phyloP scores from a whole-genome alignment of 1,140 invertebrate species.

The Drosophila guanche region DNA sequence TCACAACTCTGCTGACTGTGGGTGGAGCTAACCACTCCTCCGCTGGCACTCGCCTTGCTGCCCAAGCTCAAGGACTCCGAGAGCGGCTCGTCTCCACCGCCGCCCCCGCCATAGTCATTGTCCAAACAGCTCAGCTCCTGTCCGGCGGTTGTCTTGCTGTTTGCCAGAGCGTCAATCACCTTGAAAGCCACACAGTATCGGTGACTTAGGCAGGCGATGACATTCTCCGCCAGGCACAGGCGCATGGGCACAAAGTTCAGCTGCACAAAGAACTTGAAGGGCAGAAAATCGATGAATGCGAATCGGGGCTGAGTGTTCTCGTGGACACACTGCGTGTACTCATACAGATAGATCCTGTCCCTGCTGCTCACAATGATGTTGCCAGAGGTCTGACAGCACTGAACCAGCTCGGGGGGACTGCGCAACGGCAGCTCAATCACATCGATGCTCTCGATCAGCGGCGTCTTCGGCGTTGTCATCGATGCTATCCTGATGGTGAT shows the following conservation, averaged over 20 bases:
- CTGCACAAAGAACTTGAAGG: conserved; percentile 81
- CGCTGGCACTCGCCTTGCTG: conserved; percentile 70
- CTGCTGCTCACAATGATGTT: conserved; percentile 80
- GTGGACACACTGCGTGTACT: conserved; percentile 78
- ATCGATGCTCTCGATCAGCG: conserved; percentile 76
- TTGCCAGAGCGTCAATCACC: conserved; percentile 69
- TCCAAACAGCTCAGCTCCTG: conserved; percentile 64
- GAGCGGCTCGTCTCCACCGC: conserved; percentile 62
- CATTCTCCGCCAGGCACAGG: conserved; percentile 73
- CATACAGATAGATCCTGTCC: conserved; percentile 79
- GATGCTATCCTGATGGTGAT: conserved; percentile 81
- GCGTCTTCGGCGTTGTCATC: conserved; percentile 81
- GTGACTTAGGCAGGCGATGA: conserved; percentile 78
- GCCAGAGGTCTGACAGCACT: conserved; percentile 77
- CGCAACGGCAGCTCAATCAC: conserved; percentile 77
- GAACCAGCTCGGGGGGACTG: conserved; percentile 76
- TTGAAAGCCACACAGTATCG: conserved; percentile 80
- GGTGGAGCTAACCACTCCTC: conserved; percentile 44
- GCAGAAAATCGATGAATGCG: conserved; percentile 78
- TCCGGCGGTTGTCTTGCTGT: conserved; percentile 24
- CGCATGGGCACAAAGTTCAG: conserved; percentile 75
- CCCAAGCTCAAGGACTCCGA: conserved; percentile 72
- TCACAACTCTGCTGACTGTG: conserved; percentile 80
- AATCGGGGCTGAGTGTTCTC: conserved; percentile 79
- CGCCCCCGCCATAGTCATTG: conserved; percentile 59